Percentiles rank a stretch among this genome's conserved stretches.
These are phyloP conservation scores for Isurus oxyrinchus DNA, from an alignment of 2,113 vertebrate genomes.

Conservation along the genomic window DNA sequence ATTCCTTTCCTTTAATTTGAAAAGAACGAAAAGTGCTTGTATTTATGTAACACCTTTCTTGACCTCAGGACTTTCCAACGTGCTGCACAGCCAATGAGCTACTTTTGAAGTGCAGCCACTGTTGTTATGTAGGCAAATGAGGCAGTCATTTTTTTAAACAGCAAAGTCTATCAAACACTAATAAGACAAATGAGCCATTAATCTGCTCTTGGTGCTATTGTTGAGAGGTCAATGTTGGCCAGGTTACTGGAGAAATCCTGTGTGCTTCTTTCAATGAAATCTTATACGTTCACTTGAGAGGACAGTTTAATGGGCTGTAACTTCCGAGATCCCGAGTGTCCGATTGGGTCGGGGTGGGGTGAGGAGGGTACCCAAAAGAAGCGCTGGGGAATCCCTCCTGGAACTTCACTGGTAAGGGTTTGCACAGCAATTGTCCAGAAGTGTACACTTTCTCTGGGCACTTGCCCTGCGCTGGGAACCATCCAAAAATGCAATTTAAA, in stretches of 20 bases:
- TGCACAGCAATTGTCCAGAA: no score
- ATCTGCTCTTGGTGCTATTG: not conserved
- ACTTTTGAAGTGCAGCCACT: not conserved
- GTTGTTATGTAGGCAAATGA: not conserved
- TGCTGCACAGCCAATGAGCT: not conserved
- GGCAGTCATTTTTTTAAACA: not conserved
- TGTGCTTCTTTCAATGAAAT: not conserved
- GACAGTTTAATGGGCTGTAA: no score
- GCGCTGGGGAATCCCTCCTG: no score
- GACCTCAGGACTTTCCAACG: not conserved
- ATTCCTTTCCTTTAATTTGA: not conserved
- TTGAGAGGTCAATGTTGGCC: not conserved
- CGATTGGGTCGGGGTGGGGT: no score
- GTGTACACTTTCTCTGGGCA: no score
- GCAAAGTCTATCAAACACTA: not conserved
- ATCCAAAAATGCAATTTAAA: no score
- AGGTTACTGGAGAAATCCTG: not conserved
- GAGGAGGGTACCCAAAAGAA: no score
- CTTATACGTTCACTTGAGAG: not conserved
- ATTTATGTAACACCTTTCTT: no score
- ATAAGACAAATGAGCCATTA: not conserved
- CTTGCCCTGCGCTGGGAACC: no score
- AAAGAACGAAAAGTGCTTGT: not conserved
- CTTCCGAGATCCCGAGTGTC: no score
- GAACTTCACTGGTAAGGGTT: no score